Percentiles rank a stretch among this genome's conserved stretches.
Conservation (phyloP, 1,140 invertebrate genomes). For the Drosophila kohkoa region DNA sequence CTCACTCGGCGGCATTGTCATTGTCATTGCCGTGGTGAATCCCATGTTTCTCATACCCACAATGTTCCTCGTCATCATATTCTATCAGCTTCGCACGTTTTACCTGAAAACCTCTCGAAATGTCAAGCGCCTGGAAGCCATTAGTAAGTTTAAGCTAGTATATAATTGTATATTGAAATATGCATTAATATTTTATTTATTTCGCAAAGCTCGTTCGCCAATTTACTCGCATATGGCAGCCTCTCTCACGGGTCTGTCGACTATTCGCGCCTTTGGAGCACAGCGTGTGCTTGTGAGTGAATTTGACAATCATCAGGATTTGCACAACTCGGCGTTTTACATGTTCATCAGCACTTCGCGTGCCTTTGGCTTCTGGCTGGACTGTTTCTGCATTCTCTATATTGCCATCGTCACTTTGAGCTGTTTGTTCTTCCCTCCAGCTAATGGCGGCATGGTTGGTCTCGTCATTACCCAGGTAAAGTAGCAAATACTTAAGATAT, state of each 20-base stretch:
- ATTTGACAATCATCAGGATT: slow-evolving; percentile 92
- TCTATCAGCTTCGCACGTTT: slow-evolving; percentile 90
- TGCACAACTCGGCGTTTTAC: slow-evolving; percentile 89
- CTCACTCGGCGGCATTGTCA: slow-evolving; percentile 90
- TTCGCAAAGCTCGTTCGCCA: slow-evolving; percentile 89
- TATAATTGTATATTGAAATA: not conserved
- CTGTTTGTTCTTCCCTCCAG: slow-evolving; percentile 88
- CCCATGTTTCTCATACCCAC: slow-evolving; percentile 91
- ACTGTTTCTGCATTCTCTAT: slow-evolving; percentile 91
- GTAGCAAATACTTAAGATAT: not conserved
- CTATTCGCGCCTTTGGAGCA: slow-evolving; percentile 93
- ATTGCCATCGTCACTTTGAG: slow-evolving; percentile 89
- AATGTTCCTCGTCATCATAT: slow-evolving; percentile 89
- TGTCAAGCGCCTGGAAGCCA: slow-evolving; percentile 95
- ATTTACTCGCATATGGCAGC: slow-evolving; percentile 95
- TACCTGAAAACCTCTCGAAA: slow-evolving; percentile 93
- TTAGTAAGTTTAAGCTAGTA: slow-evolving; percentile 88
- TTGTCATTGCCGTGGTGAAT: slow-evolving; percentile 92
- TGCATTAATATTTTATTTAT: not conserved
- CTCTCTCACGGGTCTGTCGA: slow-evolving; percentile 94
- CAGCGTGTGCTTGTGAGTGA: slow-evolving; percentile 91
- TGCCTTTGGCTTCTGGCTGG: slow-evolving; percentile 92
- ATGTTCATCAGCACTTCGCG: slow-evolving; percentile 88
- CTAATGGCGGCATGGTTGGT: slow-evolving; percentile 90
- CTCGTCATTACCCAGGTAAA: slow-evolving; percentile 90